A percentile compares a stretch with the other conserved stretches of the same genome.
These are phyloP conservation scores for Caligus rogercresseyi DNA, from an alignment of 1,140 invertebrate species.

Conservation along the genomic window DNA sequence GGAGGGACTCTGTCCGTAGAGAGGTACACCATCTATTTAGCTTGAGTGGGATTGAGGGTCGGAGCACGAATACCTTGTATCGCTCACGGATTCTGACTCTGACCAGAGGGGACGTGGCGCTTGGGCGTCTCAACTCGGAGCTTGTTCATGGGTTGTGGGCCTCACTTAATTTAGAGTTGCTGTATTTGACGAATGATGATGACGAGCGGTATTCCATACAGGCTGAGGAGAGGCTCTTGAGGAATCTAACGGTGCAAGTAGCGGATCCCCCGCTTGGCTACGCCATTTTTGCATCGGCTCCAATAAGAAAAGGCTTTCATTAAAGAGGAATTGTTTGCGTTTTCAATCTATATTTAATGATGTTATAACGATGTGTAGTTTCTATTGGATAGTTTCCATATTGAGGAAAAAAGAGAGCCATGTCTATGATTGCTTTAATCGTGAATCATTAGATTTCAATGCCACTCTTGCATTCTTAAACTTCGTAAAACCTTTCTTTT, in stretches of 20 bases:
- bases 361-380: too few relatives aligned
- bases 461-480: too few relatives aligned
- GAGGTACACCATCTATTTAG: conserved; percentile 30
- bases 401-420: too few relatives aligned
- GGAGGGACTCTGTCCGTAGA: conserved; percentile 30
- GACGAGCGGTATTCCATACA: conserved; percentile 39
- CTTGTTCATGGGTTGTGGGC: conserved; percentile 35
- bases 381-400: too few relatives aligned
- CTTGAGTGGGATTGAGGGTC: conserved; percentile 28
- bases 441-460: too few relatives aligned
- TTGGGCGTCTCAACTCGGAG: conserved; percentile 32
- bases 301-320: conserved; percentile 6
- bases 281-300: conserved; percentile 32
- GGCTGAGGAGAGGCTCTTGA: conserved; percentile 33
- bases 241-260: conserved; percentile 36
- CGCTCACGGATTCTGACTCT: conserved; percentile 31
- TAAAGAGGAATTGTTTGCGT: too few relatives aligned
- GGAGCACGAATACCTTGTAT: conserved; percentile 24
- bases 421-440: too few relatives aligned
- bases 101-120: conserved; percentile 28
- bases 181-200: conserved; percentile 40
- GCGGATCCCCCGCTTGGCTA: conserved; percentile 38
- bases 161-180: conserved; percentile 34
- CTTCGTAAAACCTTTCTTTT: too few relatives aligned
- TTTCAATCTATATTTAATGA: too few relatives aligned